Evolutionary conservation across 1,140 invertebrate genomes (phyloP).

Genomic region (Acyrthosiphon pisum): DNA sequence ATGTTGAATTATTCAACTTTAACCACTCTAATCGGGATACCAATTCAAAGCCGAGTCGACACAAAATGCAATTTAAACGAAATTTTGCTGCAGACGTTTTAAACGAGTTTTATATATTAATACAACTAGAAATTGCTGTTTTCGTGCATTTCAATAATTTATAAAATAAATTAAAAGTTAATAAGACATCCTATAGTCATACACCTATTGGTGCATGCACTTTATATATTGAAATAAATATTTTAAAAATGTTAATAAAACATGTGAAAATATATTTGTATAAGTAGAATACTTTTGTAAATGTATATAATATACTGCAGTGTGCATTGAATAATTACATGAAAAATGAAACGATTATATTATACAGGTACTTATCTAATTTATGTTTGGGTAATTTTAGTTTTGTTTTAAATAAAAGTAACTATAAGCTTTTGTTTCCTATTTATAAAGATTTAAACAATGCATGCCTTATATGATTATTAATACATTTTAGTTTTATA

Average conservation of each 20-base stretch:
- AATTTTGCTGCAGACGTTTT: background rate
- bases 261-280: background rate
- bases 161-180: background rate
- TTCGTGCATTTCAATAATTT: background rate
- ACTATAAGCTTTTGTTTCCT: background rate
- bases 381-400: background rate
- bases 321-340: background rate
- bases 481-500: background rate
- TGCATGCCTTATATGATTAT: background rate
- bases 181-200: background rate
- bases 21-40: background rate
- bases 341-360: background rate
- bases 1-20: constrained; percentile 12
- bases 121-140: background rate
- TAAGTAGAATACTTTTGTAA: background rate
- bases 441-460: background rate
- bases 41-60: background rate
- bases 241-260: background rate
- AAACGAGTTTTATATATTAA: constrained; percentile 18
- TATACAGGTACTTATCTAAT: background rate
- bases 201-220: background rate
- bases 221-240: background rate
- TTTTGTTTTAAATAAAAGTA: background rate
- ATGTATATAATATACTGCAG: background rate
- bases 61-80: constrained; percentile 18